These are phyloP conservation scores for Acropora yongei DNA, from an alignment of 64 coral and sea anemone species.

Conservation along the genomic window DNA sequence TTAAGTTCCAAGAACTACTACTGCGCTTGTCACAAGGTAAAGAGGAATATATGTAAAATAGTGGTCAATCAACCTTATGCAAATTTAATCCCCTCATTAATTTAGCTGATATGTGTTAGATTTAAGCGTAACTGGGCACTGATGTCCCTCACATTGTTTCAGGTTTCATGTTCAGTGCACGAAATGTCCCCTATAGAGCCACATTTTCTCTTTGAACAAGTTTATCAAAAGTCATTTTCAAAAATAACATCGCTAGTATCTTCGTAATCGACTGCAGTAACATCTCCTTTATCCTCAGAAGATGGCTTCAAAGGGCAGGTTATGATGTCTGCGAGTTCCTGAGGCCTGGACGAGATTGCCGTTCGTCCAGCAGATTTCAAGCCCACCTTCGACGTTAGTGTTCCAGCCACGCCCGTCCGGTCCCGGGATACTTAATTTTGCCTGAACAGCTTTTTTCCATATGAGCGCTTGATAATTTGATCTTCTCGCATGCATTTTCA, in stretches of 20 bases:
- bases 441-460: constrained; percentile 1
- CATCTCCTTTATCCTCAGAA: background rate
- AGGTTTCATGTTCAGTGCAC: too few species aligned
- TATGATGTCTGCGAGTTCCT: background rate
- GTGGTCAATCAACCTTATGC: too few species aligned
- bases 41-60: too few species aligned
- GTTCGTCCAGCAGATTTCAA: background rate
- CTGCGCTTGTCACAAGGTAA: too few species aligned
- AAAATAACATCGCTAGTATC: background rate
- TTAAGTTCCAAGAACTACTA: too few species aligned
- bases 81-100: too few species aligned
- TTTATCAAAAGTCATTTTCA: background rate
- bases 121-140: too few species aligned
- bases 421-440: background rate
- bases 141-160: too few species aligned
- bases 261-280: background rate
- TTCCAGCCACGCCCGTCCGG: background rate
- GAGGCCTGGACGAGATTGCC: background rate
- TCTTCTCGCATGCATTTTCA: background rate
- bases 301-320: background rate
- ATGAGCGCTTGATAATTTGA: constrained; percentile 1
- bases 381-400: background rate
- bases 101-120: background rate
- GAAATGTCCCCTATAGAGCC: background rate
- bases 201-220: too few species aligned